Conservation (phyloP, 2,113 vertebrate species). For the Corythoichthys intestinalis region DNA sequence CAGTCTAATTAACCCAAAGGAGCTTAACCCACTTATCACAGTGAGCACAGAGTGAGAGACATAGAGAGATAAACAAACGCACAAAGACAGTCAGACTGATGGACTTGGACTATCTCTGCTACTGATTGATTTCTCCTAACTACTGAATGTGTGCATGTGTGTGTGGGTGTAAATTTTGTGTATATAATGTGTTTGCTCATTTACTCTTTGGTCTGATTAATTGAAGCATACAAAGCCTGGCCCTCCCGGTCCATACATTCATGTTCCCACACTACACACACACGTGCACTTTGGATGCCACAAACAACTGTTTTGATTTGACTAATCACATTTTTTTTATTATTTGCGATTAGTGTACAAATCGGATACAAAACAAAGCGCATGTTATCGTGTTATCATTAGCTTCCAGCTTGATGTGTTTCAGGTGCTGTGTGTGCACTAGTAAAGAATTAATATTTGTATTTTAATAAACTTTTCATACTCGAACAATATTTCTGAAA, state of each 20-base stretch:
- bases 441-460: too few species aligned
- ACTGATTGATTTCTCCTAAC: slow-evolving; percentile 42
- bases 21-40: slow-evolving; percentile 73
- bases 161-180: background rate
- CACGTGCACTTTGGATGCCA: background rate
- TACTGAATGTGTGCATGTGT: background rate
- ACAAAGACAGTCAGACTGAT: slow-evolving; percentile 21
- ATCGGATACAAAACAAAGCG: too few species aligned
- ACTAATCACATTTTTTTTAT: background rate
- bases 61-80: slow-evolving; percentile 55
- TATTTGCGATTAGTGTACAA: too few species aligned
- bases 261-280: background rate
- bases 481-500: too few species aligned
- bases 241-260: background rate
- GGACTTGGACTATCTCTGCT: slow-evolving; percentile 27
- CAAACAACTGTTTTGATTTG: too few species aligned
- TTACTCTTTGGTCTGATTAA: background rate
- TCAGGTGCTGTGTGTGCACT: too few species aligned
- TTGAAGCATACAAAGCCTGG: background rate
- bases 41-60: slow-evolving; percentile 60
- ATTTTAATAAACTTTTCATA: too few species aligned
- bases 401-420: too few species aligned
- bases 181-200: background rate
- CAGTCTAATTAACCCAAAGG: slow-evolving; percentile 77
- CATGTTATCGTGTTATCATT: too few species aligned